Evolutionary conservation across 2,797 vertebrate genomes (phyloP), one percentile per base, ranked within the genome.

Genomic region (Bufotes viridis): DNA sequence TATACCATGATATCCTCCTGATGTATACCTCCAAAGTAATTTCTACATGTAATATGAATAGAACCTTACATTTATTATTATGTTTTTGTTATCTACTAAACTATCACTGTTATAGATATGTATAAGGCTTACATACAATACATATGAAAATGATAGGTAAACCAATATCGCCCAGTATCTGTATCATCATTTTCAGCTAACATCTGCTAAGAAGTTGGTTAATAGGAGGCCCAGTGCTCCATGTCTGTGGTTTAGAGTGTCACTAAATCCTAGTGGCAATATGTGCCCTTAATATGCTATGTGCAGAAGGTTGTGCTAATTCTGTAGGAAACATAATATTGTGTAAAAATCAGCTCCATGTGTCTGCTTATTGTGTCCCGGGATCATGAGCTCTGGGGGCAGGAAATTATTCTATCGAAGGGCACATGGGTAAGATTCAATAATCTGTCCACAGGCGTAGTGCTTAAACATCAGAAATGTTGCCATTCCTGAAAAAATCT

Each of bases 271-370:
- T 72, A 61, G 82, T 34, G 76, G 65, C 87, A 84, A 84, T 88
- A 88, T 84, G 82, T 72, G 87, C 87, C 58, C 75, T 83, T 88
- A 88, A 83, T 88, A 88, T 88, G 72, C 61, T 84, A 75, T 79
- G 87, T 58, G 87, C 87, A 88, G 82, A 84, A 88, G 87, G 82
- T 26, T 74, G 63, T 49, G 65, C 79, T 88, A 84, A 88, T 88
- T 88, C 82, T 88, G 55, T 78, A 88, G 84, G 87, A 80, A 88
- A 88, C 87, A 84, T 88, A 80, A 88, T 88, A 84, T 84, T 79
- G 82, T 80, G 55, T 58, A 84, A 60, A 65, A 88, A 84, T 74
- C 82, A 53, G 87, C 75, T 80, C 87, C 76, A 88, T 84, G 82
- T 88, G 87, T 79, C 70, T 49, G 18, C 49, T 53, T 70, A 88